Evolutionary conservation across 2,888 invertebrate species (phyloP), one percentile per base, ranked within the genome.

Genomic region (Amiota mariae): DNA sequence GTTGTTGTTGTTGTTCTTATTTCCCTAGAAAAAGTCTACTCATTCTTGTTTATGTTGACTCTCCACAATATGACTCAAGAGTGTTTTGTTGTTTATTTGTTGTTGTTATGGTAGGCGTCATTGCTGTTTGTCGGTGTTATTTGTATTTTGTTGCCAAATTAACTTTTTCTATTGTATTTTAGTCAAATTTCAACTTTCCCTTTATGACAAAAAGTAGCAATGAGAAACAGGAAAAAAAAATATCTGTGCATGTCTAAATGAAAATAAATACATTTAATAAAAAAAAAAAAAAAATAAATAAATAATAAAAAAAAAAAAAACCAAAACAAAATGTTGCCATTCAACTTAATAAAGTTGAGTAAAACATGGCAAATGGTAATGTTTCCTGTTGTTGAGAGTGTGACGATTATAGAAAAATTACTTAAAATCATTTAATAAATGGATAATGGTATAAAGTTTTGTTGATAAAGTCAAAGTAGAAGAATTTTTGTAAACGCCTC

Each of bases 111-210:
- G 36, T 36, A 36, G 36, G 36, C 36, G 36, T 36, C 75, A 79
- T 48, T 51, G 10, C 24, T 15, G 13, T 48, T 66, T 72, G 75
- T 77, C 8, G 13, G 1, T 51, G 56, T 71, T 71, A 8, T 56
- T 15, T 20, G 20, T 10, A 20, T n/a, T 12, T 13, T 54, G 8
- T 77, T 84, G 84, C 84, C 85, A 85, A 84, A 84, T 85, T 84
- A 80, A 82, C 80, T 81, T 85, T 84, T 83, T 82, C 81, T 76
- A 79, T 82, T 81, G 78, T 72, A 51, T 49, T 83, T 76, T 82
- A 81, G 80, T 77, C 81, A 82, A 81, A 81, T 82, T 82, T 82
- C 82, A 81, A 78, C 82, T 81, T 81, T 77, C 78, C 75, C 74
- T 76, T 80, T 76, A 76, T 79, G 76, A 76, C 77, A 70, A 76